Base-by-base conservation (phyloP, 2,113 vertebrate genomes). In the Synchiropus splendidus region DNA sequence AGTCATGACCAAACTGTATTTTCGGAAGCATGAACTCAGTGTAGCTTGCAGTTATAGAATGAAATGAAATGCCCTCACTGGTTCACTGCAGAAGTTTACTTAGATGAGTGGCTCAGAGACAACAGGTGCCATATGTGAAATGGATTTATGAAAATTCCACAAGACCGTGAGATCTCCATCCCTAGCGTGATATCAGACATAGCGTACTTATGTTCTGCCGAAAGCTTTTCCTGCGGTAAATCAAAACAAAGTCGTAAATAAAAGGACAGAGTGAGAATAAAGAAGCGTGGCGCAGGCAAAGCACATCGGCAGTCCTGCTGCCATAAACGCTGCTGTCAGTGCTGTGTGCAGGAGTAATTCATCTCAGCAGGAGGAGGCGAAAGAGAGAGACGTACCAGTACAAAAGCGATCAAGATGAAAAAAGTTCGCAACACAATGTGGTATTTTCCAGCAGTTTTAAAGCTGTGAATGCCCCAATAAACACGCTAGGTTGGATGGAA, bases 291-390 rank as follows among this genome's bases (percentile, higher is more conserved):
- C 16, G 50, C 81, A 64, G 58, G 67, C 55, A 41, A 72, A 55
- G 55, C 54, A 51, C 44, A 70, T 61, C 51, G 32, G 31, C 10
- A 47, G 30, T 47, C 57, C 59, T 74, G 56, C 58, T 43, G 61
- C 71, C 73, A 79, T 83, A 79, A 85, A 81, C n/a, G 52, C 65
- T 70, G 60, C 76, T 83, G 79, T 82, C 75, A 78, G 61, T 63
- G 46, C 15, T 54, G 39, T 44, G 35, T 57, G 45, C 41, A 50
- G 44, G 48, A 72, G 70, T 68, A 82, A 84, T 84, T 83, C 70
- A 83, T 83, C 81, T 80, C 51, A 49, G 66, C 54, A 45, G 49
- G 67, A 64, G 55, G 60, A 74, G 54, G 67, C 48, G 51, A 59
- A 54, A 53, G 48, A 54, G 56, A 74, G 51, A 61, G 51, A 61